Evolutionary conservation across 2,888 invertebrate genomes (phyloP), one percentile per base, ranked within the genome.

Genomic region (Andricus quercusramuli): DNA sequence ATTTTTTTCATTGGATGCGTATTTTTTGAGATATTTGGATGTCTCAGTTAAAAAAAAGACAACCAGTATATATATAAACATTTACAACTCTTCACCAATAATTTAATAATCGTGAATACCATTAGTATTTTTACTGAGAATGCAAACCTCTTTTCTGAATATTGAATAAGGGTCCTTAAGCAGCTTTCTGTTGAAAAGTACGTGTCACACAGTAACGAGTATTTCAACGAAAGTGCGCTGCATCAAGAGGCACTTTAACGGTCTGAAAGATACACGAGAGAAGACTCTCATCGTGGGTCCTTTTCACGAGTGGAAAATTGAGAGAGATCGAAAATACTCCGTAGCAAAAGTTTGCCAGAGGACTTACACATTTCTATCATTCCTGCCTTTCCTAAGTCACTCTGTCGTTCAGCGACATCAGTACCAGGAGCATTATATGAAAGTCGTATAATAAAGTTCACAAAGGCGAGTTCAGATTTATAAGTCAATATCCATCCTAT

Each of bases 221-320:
- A 15, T 74, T 74, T 74, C 32, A 74, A 74, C 56, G 41, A 66
- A 66, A 66, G 41, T 74, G 11, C 47, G 25, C 17, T 29, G 74
- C 74, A 47, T 70, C 29, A 70, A 70, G 70, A 25, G 47, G 70
- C 29, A 70, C 29, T 70, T 70, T 70, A 70, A 29, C 56, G 32
- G 32, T 32, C 51, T 74, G 56, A 56, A 74, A 56, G 74, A 56
- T 74, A 56, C 74, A 74, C n/a, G 32, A 74, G 56, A 74, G 32
- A 3, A 74, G 13, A 17, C 74, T 51, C n/a, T 29, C 29, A 32
- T 44, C 44, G 13, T 22, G n/a, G 32, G 32, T 56, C 74, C 56
- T 32, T 70, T 29, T 51, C 56, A 51, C 5, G 51, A 56, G 51
- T 29, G 6, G 32, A 70, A 51, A 51, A 70, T 70, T 70, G 51